Conservation (phyloP, 2,888 invertebrate genomes). For the Eupeodes luniger region DNA sequence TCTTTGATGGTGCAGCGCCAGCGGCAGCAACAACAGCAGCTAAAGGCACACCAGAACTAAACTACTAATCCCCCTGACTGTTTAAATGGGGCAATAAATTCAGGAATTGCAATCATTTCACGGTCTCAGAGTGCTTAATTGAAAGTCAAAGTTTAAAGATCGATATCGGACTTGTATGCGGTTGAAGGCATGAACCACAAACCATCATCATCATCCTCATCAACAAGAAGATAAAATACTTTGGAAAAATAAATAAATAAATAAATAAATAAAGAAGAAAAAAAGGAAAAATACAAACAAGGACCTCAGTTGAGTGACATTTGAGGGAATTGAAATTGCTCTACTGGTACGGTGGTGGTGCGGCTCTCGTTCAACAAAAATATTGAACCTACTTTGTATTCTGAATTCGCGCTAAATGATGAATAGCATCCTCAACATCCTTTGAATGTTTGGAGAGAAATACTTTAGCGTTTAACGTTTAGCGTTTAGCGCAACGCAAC, state of each 20-base stretch:
- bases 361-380: not conserved
- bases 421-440: constrained; percentile 54
- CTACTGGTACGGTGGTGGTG: not conserved
- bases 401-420: constrained; percentile 60
- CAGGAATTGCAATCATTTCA: constrained; percentile 72
- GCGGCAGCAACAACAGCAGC: not conserved
- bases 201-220: not conserved
- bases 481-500: not conserved
- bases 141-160: constrained; percentile 76
- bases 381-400: constrained; percentile 67
- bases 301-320: constrained; percentile 40
- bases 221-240: not conserved
- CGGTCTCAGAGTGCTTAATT: constrained; percentile 66
- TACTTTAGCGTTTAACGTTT: not conserved
- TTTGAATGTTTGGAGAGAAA: constrained; percentile 12
- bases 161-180: constrained; percentile 55
- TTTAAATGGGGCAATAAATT: constrained; percentile 73
- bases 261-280: not conserved
- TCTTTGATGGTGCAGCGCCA: constrained; percentile 53
- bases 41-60: not conserved
- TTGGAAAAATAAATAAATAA: not conserved
- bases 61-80: constrained; percentile 67
- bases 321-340: constrained; percentile 34
- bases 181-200: not conserved
- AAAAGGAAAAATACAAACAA: not conserved